phyloP scores from a whole-genome alignment of 2,888 invertebrate species.

The Campaea margaritaria region DNA sequence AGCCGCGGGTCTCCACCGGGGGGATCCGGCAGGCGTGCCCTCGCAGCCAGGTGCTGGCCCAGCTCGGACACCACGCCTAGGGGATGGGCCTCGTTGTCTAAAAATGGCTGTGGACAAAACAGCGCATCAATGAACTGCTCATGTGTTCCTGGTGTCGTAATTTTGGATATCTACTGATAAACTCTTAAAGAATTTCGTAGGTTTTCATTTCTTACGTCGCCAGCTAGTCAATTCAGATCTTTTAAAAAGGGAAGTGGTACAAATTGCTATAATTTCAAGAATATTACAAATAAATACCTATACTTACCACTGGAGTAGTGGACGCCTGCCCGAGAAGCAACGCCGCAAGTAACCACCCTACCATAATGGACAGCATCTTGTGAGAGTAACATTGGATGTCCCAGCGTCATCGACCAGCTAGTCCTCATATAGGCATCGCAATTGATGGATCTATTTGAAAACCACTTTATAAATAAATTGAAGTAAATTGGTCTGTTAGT shows the following conservation, averaged over 20 bases:
- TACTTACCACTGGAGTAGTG: slow-evolving; percentile 42
- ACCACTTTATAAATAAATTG: slow-evolving; percentile 5
- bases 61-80: slow-evolving; percentile 53
- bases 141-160: not conserved
- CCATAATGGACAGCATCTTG: slow-evolving; percentile 17
- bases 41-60: slow-evolving; percentile 51
- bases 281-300: not conserved
- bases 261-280: not conserved
- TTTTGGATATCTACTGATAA: no score
- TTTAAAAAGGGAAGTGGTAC: no score
- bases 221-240: no score
- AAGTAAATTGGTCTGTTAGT: slow-evolving; percentile 4
- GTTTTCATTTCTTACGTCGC: no score
- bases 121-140: not conserved
- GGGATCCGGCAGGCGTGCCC: slow-evolving; percentile 45
- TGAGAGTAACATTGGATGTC: not conserved
- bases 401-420: not conserved
- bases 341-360: slow-evolving; percentile 38
- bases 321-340: slow-evolving; percentile 35
- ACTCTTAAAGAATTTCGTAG: no score
- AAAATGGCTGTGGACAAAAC: slow-evolving; percentile 33
- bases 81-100: slow-evolving; percentile 42
- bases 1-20: slow-evolving; percentile 51
- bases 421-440: slow-evolving; percentile 13
- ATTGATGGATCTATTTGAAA: slow-evolving; percentile 10